Evolutionary conservation across 2,888 invertebrate species (phyloP), one percentile per base, ranked within the genome.

Genomic region (Nysson spinosus): DNA sequence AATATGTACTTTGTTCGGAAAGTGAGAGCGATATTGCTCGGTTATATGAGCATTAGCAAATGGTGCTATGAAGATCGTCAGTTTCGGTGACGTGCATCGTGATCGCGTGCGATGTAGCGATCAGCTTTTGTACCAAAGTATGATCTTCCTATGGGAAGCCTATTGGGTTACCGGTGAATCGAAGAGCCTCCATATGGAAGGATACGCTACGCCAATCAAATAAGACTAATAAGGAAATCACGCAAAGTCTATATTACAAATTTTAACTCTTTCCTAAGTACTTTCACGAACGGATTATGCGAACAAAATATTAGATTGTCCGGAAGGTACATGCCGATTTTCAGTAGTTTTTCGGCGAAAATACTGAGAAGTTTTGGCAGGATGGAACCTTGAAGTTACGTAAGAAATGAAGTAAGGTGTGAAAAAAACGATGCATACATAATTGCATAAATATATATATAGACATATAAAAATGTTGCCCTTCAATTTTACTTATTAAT

Each of bases 21-120:
- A 37, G 42, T 57, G 49, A 35, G 57, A 16, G 40, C 52, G 74
- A 72, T 73, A 74, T 77, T 52, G 77, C 55, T 57, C 72, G 56
- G 46, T 43, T 30, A 47, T 46, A 39, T n/a, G 34, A 44, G 56
- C 61, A 66, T 57, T 71, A 72, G 75, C 81, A 79, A 80, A 83
- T 78, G 78, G 77, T 77, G 77, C 80, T 79, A 82, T 82, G 77
- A 83, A 79, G 81, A 82, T 84, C 82, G 83, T 86, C 84, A 84
- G 75, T 80, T 82, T 78, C 73, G 71, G 75, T 85, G 86, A 87
- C 86, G 82, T 83, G 78, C 70, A 66, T 69, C 80, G 72, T 85
- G 85, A 87, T 87, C 85, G 85, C 85, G 83, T 82, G 86, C 84
- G 85, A 86, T 86, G 86, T 84, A 81, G 82, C 85, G 86, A 85